Evolutionary conservation across 2,888 invertebrate genomes (phyloP).

Genomic region (Apoderus coryli): DNA sequence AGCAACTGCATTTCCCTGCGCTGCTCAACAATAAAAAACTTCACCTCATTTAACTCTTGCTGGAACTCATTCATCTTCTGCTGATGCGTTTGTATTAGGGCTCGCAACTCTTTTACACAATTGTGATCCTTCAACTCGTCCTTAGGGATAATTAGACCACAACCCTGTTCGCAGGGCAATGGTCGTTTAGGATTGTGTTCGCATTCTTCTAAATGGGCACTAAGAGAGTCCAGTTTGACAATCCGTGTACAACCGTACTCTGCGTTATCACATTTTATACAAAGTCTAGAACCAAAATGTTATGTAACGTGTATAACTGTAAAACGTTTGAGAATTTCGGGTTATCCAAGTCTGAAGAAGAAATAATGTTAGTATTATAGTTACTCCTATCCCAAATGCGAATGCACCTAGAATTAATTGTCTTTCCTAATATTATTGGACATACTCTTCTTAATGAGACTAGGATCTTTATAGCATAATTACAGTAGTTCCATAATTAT

Average conservation of each 20-base stretch:
- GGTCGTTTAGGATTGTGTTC: slow-evolving; percentile 90
- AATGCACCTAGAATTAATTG: too few relatives aligned
- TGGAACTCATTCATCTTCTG: slow-evolving; percentile 76
- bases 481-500: too few relatives aligned
- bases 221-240: slow-evolving; percentile 73
- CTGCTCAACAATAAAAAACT: slow-evolving; percentile 77
- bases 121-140: slow-evolving; percentile 91
- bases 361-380: too few relatives aligned
- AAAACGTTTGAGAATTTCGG: too few relatives aligned
- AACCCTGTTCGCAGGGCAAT: slow-evolving; percentile 84
- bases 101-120: slow-evolving; percentile 77
- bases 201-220: slow-evolving; percentile 82
- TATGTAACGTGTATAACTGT: too few relatives aligned
- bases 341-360: too few relatives aligned
- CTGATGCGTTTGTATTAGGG: slow-evolving; percentile 72
- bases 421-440: too few relatives aligned
- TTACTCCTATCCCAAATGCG: too few relatives aligned
- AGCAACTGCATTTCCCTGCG: slow-evolving; percentile 76
- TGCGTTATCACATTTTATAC: slow-evolving; percentile 84
- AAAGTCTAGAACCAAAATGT: slow-evolving; percentile 52
- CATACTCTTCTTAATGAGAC: too few relatives aligned
- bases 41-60: slow-evolving; percentile 72
- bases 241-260: slow-evolving; percentile 73
- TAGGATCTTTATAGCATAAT: too few relatives aligned
- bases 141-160: slow-evolving; percentile 87